These are phyloP conservation scores for Muscina levida DNA, from an alignment of 2,888 invertebrate genomes.

Conservation along the genomic window DNA sequence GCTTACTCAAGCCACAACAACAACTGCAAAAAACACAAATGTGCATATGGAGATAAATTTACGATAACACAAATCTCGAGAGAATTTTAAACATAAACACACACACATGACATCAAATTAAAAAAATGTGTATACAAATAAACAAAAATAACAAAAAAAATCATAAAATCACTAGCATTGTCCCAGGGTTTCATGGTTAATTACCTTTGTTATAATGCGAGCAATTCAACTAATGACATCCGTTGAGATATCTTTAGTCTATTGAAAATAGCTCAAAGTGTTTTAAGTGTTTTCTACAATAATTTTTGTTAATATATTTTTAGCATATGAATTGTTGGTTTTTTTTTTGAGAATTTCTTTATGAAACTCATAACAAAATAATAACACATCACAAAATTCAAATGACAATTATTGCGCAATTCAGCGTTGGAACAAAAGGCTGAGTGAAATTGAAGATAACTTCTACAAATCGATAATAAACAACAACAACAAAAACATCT, in stretches of 20 bases:
- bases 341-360: too few relatives aligned
- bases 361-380: conserved; percentile 2
- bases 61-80: too few relatives aligned
- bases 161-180: too few relatives aligned
- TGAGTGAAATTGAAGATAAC: conserved; percentile 3
- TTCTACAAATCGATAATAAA: not conserved
- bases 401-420: conserved; percentile 16
- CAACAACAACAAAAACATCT: not conserved
- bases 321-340: too few relatives aligned
- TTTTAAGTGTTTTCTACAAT: not conserved
- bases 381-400: conserved; percentile 6
- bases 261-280: too few relatives aligned
- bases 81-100: not conserved
- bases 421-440: not conserved
- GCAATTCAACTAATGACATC: conserved; percentile 32
- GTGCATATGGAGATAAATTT: not conserved
- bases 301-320: too few relatives aligned
- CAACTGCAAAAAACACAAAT: too few relatives aligned
- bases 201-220: not conserved
- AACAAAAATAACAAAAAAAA: not conserved
- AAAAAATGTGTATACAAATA: too few relatives aligned
- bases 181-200: conserved; percentile 1
- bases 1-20: not conserved
- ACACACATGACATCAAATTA: conserved; percentile 3
- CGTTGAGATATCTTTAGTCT: not conserved